phyloP scores from a whole-genome alignment of 2,113 vertebrate species.

The Aleadryas rufinucha region DNA sequence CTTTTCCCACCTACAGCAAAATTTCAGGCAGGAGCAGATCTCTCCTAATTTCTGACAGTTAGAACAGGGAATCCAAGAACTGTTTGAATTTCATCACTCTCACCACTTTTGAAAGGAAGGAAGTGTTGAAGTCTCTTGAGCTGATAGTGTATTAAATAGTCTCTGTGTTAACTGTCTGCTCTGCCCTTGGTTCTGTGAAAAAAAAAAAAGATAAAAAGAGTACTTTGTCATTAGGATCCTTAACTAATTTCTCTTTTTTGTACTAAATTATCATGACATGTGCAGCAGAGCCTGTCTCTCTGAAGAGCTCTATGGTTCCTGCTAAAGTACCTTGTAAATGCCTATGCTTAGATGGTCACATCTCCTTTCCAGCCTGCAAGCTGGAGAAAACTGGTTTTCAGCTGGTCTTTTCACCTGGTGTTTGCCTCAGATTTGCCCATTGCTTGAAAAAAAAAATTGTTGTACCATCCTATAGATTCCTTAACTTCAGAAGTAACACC shows the following conservation, averaged over 20 bases:
- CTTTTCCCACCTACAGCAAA: background rate
- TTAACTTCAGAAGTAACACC: background rate
- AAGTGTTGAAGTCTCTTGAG: background rate
- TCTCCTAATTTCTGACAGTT: background rate
- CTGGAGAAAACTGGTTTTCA: background rate
- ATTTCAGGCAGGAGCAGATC: background rate
- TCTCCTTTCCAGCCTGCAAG: background rate
- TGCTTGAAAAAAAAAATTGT: background rate
- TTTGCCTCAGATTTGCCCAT: background rate
- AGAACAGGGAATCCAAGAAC: background rate
- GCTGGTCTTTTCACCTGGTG: background rate
- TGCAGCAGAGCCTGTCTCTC: background rate
- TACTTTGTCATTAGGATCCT: background rate
- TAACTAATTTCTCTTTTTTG: background rate
- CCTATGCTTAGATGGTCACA: background rate
- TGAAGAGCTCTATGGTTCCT: constrained; percentile 4
- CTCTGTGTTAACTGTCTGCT: background rate
- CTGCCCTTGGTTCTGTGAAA: background rate
- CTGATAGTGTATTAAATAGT: background rate
- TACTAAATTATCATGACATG: background rate
- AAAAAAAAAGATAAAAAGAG: background rate
- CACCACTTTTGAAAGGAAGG: background rate
- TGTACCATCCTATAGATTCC: background rate
- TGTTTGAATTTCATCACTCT: background rate
- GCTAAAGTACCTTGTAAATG: constrained; percentile 36